Evolutionary conservation across 2,888 invertebrate species (phyloP).

Genomic region (Bimastos eiseni): DNA sequence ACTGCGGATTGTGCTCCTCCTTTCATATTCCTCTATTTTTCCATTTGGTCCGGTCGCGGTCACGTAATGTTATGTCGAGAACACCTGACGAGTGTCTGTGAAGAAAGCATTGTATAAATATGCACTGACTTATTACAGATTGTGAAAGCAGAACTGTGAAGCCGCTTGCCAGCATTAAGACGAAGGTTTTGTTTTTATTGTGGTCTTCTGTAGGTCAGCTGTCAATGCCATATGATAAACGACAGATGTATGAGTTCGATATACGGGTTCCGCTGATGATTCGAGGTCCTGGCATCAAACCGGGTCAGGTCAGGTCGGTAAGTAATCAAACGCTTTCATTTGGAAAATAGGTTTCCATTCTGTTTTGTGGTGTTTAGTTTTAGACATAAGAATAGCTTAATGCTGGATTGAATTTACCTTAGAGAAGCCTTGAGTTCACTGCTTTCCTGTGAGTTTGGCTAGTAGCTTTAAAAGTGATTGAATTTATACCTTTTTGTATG

Average conservation of each 20-base stretch:
- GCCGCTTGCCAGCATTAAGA: background rate
- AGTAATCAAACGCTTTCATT: conserved; percentile 31
- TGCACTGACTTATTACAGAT: background rate
- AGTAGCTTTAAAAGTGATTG: too few relatives aligned
- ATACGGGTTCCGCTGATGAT: conserved; percentile 81
- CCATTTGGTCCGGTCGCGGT: too few relatives aligned
- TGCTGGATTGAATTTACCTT: background rate
- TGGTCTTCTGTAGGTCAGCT: conserved; percentile 77
- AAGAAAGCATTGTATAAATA: too few relatives aligned
- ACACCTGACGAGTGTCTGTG: too few relatives aligned
- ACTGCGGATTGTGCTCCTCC: too few relatives aligned
- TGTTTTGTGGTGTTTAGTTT: background rate
- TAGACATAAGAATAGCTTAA: background rate
- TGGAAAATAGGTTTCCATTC: background rate
- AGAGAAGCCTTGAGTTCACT: background rate
- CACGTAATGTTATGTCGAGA: too few relatives aligned
- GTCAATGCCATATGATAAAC: conserved; percentile 82
- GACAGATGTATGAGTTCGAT: conserved; percentile 88
- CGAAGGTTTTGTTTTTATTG: background rate
- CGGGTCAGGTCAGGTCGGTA: conserved; percentile 52
- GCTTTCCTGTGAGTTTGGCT: too few relatives aligned
- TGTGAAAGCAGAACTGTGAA: background rate
- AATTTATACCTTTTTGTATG: too few relatives aligned
- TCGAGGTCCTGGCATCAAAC: conserved; percentile 70
- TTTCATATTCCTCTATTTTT: too few relatives aligned